Evolutionary conservation across 2,797 vertebrate genomes (phyloP).

Genomic region (Nothura maculosa): DNA sequence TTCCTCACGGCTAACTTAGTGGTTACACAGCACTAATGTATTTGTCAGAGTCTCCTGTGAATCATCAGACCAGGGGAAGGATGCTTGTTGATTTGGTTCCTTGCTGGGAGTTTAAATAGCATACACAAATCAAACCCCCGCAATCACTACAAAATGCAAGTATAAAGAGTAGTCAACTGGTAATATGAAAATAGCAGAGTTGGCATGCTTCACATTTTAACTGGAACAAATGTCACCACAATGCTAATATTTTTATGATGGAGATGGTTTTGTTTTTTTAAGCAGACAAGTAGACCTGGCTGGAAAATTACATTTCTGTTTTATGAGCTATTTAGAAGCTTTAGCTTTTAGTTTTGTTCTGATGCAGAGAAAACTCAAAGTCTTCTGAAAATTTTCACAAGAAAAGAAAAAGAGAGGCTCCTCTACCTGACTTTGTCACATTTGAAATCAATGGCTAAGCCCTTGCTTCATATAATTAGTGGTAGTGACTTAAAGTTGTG

Average conservation of each 20-base stretch:
- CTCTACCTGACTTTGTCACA: fast-evolving
- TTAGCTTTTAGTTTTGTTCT: not conserved
- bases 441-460: not conserved
- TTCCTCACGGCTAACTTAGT: not conserved
- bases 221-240: not conserved
- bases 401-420: not conserved
- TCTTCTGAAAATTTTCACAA: not conserved
- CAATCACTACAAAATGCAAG: not conserved
- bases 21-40: fast-evolving
- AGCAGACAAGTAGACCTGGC: not conserved
- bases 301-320: not conserved
- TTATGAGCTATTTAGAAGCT: not conserved
- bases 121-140: not conserved
- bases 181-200: not conserved
- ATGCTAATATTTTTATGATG: not conserved
- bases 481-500: not conserved
- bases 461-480: not conserved
- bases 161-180: not conserved
- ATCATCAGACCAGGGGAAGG: not conserved
- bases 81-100: not conserved
- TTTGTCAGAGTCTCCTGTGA: not conserved
- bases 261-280: not conserved
- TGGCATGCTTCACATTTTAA: not conserved
- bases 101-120: conserved; percentile 18
- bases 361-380: not conserved